Percentiles rank a stretch among this genome's conserved stretches.
Evolutionary conservation across 2,888 invertebrate genomes (phyloP).

Genomic region (Heliconius ethilla): DNA sequence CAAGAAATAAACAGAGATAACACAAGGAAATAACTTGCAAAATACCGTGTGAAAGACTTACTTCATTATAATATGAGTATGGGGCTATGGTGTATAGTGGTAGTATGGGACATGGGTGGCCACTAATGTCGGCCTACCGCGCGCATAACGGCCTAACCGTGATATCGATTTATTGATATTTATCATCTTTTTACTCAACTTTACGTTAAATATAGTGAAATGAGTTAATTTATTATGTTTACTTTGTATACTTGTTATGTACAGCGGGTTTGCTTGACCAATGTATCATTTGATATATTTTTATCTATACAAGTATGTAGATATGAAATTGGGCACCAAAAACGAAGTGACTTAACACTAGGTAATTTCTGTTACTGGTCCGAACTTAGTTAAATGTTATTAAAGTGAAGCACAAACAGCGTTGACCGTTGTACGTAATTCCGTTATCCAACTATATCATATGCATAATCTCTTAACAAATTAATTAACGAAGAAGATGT

Average conservation of each 20-base stretch:
- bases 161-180: conserved; percentile 45
- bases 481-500: too few relatives aligned
- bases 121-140: conserved; percentile 58
- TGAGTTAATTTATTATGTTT: conserved; percentile 23
- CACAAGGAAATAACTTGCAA: conserved; percentile 27
- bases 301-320: not conserved
- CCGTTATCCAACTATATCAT: too few relatives aligned
- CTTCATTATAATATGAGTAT: conserved; percentile 50
- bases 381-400: too few relatives aligned
- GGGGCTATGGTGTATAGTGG: not conserved
- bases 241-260: not conserved
- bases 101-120: conserved; percentile 54
- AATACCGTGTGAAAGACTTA: conserved; percentile 41
- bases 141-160: conserved; percentile 31
- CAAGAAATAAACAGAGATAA: conserved; percentile 6
- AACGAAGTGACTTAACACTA: too few relatives aligned
- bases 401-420: too few relatives aligned
- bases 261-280: not conserved
- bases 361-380: too few relatives aligned
- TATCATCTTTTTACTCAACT: conserved; percentile 36
- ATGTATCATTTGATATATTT: not conserved
- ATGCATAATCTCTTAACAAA: too few relatives aligned
- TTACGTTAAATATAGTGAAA: conserved; percentile 23
- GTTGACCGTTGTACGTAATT: too few relatives aligned
- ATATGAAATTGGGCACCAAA: not conserved